phyloP scores from a whole-genome alignment of 2,888 invertebrate genomes.

The Autographa gamma region DNA sequence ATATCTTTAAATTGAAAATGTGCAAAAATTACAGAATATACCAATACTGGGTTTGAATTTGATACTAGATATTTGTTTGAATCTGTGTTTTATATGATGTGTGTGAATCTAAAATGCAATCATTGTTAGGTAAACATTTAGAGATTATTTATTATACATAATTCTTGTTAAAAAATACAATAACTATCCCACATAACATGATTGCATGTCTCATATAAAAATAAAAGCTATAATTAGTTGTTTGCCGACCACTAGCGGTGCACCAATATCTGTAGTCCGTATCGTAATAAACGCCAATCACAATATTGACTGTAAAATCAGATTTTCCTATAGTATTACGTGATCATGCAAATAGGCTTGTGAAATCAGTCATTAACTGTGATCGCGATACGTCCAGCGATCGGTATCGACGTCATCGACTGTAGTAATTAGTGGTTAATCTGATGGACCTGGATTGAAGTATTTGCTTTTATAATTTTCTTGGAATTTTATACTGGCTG shows the following conservation, averaged over 20 bases:
- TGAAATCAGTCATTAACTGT: slow-evolving; percentile 70
- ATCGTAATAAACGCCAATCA: slow-evolving; percentile 26
- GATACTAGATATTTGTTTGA: neutral
- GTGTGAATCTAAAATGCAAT: too few relatives aligned
- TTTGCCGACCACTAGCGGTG: neutral
- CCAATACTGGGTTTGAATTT: neutral
- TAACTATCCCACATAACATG: neutral
- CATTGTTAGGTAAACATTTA: too few relatives aligned
- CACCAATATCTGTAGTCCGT: neutral
- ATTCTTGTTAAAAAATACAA: neutral
- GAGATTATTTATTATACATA: neutral
- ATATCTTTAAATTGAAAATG: neutral
- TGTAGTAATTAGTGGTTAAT: slow-evolving; percentile 50
- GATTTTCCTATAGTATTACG: slow-evolving; percentile 57
- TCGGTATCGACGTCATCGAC: slow-evolving; percentile 57
- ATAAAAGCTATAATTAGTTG: neutral
- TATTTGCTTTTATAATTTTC: slow-evolving; percentile 39
- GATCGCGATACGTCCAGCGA: slow-evolving; percentile 62
- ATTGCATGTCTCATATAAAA: neutral
- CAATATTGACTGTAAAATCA: slow-evolving; percentile 41
- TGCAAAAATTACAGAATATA: neutral
- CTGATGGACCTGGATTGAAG: slow-evolving; percentile 47
- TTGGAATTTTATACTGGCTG: slow-evolving; percentile 20
- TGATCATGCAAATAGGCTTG: slow-evolving; percentile 69
- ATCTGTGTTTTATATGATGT: neutral